Base-by-base conservation (phyloP, 1,140 invertebrate species). In the Luehdorfia chinensis region DNA sequence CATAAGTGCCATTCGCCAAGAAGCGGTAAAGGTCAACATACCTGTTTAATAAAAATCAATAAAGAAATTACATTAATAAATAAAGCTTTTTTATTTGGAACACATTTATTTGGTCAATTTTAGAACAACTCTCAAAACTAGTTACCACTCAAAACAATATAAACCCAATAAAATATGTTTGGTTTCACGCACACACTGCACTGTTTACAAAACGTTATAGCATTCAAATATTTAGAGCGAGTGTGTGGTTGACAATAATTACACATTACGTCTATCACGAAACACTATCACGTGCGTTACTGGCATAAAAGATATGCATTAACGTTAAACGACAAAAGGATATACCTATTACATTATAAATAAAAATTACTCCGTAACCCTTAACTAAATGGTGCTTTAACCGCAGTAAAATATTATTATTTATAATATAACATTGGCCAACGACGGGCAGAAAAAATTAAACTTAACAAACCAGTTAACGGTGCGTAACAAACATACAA, bases 1-100 rank as follows among this genome's bases (percentile, higher is more conserved):
- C 11, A 95, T 97, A 52, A 95, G 92, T 69, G 92, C 92, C 13
- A 95, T 96, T 57, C 88, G 94, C 34, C 92, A 94, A 75, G 95
- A 96, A 85, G 92, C 93, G 48, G 91, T 92, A 18, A 95, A 94
- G 87, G 89, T 93, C 41, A 92, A 90, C 65, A 87, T 88, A 71
- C 86, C 87, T 56, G 75, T 75, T 11, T 86, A 73, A 75, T 47
- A 55, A 39, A 43, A 55, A 39, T 30, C 50, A 66, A 73, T 66
- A 68, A 69, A 67, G 32, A 33, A 31, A 32, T 43, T 12, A 13
- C 6, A 34, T 47, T 55, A 58, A 63, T 66, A 74, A 66, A 36
- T 65, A 58, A 59, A 50, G 41, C 39, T 56, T 81, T 74, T 5
- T 87, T 84, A 81, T 80, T 84, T 61, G 75, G 84, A 88, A 88